Evolutionary conservation across 2,113 vertebrate species (phyloP).

Genomic region (Colistium nudipinnis): DNA sequence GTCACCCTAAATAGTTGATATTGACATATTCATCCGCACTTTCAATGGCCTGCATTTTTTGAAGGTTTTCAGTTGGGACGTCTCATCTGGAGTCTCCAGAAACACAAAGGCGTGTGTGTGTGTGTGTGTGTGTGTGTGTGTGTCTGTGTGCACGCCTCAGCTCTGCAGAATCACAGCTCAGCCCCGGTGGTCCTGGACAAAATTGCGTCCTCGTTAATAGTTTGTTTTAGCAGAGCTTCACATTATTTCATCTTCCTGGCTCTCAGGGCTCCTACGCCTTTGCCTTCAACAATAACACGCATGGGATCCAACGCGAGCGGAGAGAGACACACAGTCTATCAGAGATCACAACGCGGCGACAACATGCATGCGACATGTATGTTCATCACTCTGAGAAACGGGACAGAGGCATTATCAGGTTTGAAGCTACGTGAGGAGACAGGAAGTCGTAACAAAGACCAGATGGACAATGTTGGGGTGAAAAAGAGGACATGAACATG

Average conservation of each 20-base stretch:
- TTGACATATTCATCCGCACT: too few relatives aligned
- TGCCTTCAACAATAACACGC: slow-evolving; percentile 54
- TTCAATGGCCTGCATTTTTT: too few relatives aligned
- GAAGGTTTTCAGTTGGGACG: too few relatives aligned
- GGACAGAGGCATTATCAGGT: background rate
- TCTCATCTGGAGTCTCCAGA: too few relatives aligned
- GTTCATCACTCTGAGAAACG: slow-evolving; percentile 24
- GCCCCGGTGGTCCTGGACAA: slow-evolving; percentile 36
- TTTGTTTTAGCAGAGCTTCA: slow-evolving; percentile 54
- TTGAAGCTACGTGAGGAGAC: background rate
- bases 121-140: background rate
- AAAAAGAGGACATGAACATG: background rate
- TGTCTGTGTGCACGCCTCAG: background rate
- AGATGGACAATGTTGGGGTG: slow-evolving; percentile 13
- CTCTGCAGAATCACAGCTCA: slow-evolving; percentile 12
- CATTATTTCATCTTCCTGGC: slow-evolving; percentile 47
- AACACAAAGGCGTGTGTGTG: too few relatives aligned
- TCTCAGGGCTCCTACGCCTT: slow-evolving; percentile 28
- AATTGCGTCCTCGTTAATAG: slow-evolving; percentile 9
- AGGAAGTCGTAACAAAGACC: slow-evolving; percentile 22
- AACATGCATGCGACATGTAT: background rate
- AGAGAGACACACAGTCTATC: slow-evolving; percentile 6
- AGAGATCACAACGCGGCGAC: background rate
- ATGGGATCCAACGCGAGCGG: slow-evolving; percentile 9
- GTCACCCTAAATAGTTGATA: too few relatives aligned